Conservation (phyloP, 2,888 invertebrate genomes). For the Lamellibrachia columna region DNA sequence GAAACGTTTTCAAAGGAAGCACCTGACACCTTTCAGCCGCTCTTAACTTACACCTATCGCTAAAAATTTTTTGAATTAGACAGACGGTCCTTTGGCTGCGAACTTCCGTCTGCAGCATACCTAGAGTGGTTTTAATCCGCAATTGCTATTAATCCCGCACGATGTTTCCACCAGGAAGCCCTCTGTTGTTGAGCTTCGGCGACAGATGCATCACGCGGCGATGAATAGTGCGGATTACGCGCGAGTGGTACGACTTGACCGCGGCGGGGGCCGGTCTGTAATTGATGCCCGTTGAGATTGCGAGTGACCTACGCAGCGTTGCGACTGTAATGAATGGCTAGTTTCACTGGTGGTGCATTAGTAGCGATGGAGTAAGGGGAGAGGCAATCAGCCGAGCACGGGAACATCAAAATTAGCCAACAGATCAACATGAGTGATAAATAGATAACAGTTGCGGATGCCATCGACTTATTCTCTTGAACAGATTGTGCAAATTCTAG, state of each 20-base stretch:
- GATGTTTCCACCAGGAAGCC: neutral
- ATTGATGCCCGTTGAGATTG: conserved; percentile 11
- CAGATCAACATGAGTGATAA: conserved; percentile 1
- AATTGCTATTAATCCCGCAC: neutral
- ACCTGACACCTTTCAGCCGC: too few species aligned
- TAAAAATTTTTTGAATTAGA: neutral
- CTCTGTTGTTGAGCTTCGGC: neutral
- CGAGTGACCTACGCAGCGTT: neutral
- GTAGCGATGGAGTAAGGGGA: neutral
- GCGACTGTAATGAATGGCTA: neutral
- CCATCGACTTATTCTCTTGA: neutral
- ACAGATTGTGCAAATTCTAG: too few species aligned
- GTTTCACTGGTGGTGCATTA: neutral
- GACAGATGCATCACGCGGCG: neutral
- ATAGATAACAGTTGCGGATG: conserved; percentile 6
- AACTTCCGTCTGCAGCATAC: neutral
- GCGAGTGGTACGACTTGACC: neutral
- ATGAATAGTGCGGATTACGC: neutral
- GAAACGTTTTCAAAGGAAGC: too few species aligned
- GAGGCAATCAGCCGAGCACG: neutral
- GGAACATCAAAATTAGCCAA: neutral
- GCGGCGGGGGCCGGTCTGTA: neutral
- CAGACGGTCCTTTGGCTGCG: neutral
- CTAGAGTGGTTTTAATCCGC: neutral
- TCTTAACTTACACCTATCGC: neutral